A percentile compares a stretch with the other conserved stretches of the same genome.
Evolutionary conservation across 2,797 vertebrate species (phyloP).

Genomic region (Liasis olivaceus): DNA sequence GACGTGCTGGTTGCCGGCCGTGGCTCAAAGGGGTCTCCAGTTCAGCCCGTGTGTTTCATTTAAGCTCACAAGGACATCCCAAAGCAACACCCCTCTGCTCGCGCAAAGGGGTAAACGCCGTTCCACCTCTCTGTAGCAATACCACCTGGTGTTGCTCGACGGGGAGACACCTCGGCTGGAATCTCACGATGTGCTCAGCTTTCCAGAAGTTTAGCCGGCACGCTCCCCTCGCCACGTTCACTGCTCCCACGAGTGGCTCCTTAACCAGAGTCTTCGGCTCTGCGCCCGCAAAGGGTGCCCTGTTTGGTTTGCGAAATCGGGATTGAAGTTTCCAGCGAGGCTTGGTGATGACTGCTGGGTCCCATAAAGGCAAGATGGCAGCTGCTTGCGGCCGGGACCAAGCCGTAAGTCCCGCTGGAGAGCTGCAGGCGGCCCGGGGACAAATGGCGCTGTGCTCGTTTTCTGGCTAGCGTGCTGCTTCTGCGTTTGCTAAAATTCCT

Average conservation of each 20-base stretch:
- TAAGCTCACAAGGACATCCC: not conserved
- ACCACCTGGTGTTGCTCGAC: no score
- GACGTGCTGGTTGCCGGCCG: not conserved
- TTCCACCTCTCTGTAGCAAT: not conserved
- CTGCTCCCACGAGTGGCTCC: not conserved
- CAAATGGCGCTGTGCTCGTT: not conserved
- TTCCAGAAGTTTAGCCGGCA: not conserved
- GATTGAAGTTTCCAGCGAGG: not conserved
- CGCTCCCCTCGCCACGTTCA: not conserved
- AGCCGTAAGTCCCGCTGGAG: not conserved
- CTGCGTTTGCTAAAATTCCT: not conserved
- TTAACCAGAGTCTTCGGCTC: not conserved
- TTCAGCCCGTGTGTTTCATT: not conserved
- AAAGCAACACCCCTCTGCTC: not conserved
- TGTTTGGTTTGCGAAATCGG: not conserved
- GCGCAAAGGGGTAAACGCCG: no score
- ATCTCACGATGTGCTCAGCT: not conserved
- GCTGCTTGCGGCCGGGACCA: not conserved
- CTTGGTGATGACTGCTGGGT: not conserved
- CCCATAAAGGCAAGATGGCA: not conserved
- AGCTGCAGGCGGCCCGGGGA: not conserved
- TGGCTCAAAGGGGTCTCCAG: not conserved
- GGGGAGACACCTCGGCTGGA: not conserved
- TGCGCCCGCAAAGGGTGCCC: not conserved
- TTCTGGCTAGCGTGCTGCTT: not conserved